Conservation (phyloP, 2,888 invertebrate species). For the Lamellibrachia columna region DNA sequence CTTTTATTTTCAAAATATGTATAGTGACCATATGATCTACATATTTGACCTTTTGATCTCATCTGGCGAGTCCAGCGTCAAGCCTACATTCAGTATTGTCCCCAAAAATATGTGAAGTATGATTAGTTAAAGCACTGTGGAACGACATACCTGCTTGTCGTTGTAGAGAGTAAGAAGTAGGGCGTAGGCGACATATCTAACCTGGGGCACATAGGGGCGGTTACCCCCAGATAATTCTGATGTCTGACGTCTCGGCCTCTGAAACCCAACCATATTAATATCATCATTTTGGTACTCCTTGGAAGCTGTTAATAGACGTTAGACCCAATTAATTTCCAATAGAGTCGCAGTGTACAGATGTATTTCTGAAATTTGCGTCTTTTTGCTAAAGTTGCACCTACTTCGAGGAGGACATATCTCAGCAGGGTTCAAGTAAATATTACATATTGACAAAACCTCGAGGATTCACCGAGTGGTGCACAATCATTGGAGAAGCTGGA, state of each 20-base stretch:
- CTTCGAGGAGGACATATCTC: too few species aligned
- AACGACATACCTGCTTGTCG: conserved; percentile 64
- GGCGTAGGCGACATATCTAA: conserved; percentile 76
- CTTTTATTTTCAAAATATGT: too few species aligned
- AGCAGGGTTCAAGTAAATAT: too few species aligned
- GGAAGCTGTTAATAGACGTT: not conserved
- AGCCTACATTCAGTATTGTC: not conserved
- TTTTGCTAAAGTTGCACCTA: too few species aligned
- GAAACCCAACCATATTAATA: not conserved
- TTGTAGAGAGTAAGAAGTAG: conserved; percentile 74
- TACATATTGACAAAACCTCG: too few species aligned
- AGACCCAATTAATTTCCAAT: not conserved
- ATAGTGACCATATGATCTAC: too few species aligned
- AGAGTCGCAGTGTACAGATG: not conserved
- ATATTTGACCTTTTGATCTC: not conserved
- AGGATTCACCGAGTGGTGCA: not conserved
- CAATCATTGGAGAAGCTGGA: not conserved
- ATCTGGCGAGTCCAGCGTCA: not conserved
- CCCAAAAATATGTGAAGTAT: not conserved
- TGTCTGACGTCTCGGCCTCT: not conserved
- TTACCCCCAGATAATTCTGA: not conserved
- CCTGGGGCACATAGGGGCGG: conserved; percentile 70
- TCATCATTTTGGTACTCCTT: not conserved
- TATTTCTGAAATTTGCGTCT: too few species aligned
- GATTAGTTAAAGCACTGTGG: not conserved